phyloP scores from a whole-genome alignment of 2,888 invertebrate species.

The Smittia sp. region DNA sequence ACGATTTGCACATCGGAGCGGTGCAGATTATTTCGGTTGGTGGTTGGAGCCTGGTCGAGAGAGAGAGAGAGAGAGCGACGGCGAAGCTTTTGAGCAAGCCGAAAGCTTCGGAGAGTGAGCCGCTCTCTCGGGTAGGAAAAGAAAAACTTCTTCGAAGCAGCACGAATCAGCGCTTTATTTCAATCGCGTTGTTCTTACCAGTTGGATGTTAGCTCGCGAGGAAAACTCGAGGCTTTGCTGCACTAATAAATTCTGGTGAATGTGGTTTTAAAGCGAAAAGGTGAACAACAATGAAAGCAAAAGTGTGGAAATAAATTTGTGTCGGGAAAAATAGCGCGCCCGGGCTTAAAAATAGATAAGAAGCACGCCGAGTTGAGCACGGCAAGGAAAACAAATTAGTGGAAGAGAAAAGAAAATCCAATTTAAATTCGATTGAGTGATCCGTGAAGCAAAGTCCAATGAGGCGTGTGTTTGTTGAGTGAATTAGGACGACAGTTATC shows the following conservation, averaged over 20 bases:
- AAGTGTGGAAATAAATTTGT: background rate
- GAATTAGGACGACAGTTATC: too few relatives aligned
- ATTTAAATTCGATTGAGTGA: background rate
- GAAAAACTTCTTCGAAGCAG: background rate
- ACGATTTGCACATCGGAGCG: too few relatives aligned
- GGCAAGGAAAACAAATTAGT: background rate
- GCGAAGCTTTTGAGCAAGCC: background rate
- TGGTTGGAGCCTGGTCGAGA: too few relatives aligned
- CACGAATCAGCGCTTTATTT: background rate
- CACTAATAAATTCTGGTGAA: background rate
- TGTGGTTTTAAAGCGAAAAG: background rate
- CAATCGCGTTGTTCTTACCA: background rate
- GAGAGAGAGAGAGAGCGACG: background rate
- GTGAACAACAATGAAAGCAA: background rate
- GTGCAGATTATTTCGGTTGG: too few relatives aligned
- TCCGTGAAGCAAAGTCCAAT: too few relatives aligned
- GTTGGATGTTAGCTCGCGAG: background rate
- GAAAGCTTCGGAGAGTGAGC: background rate
- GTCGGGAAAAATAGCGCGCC: background rate
- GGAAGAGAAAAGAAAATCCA: background rate
- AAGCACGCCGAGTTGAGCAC: background rate
- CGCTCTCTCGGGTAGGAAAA: constrained; percentile 1
- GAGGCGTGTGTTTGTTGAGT: too few relatives aligned
- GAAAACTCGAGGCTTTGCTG: background rate
- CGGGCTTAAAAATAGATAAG: background rate